phyloP scores from a whole-genome alignment of 2,888 invertebrate species.

The Parapristionchus giblindavisi region DNA sequence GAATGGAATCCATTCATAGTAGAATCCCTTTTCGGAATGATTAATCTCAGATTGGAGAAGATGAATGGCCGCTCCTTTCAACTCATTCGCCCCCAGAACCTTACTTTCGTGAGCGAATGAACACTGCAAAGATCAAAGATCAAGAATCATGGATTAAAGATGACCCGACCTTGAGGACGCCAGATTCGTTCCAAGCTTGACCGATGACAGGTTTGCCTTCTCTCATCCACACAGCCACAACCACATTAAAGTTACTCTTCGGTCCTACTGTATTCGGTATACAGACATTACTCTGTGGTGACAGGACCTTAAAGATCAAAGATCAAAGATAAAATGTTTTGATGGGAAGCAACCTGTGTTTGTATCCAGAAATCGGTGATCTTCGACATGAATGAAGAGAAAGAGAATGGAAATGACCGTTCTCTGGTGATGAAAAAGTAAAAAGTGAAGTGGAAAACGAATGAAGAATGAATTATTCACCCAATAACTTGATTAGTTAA shows the following conservation, averaged over 20 bases:
- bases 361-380: no score
- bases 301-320: neutral
- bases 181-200: slow-evolving; percentile 9
- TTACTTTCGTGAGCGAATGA: neutral
- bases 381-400: no score
- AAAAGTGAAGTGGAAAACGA: no score
- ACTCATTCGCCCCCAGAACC: neutral
- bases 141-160: neutral
- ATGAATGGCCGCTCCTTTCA: neutral
- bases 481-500: no score
- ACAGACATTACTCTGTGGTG: neutral
- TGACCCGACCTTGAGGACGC: neutral
- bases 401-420: no score
- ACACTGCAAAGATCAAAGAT: neutral
- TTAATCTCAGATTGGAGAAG: neutral
- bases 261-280: neutral
- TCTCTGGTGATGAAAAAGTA: no score
- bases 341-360: no score
- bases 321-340: neutral
- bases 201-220: neutral
- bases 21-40: neutral
- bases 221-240: slow-evolving; percentile 9
- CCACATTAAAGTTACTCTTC: neutral
- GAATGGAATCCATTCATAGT: slow-evolving; percentile 9
- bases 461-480: no score